These are phyloP conservation scores for Heliconius sara DNA, from an alignment of 2,888 invertebrate species.

Conservation along the genomic window DNA sequence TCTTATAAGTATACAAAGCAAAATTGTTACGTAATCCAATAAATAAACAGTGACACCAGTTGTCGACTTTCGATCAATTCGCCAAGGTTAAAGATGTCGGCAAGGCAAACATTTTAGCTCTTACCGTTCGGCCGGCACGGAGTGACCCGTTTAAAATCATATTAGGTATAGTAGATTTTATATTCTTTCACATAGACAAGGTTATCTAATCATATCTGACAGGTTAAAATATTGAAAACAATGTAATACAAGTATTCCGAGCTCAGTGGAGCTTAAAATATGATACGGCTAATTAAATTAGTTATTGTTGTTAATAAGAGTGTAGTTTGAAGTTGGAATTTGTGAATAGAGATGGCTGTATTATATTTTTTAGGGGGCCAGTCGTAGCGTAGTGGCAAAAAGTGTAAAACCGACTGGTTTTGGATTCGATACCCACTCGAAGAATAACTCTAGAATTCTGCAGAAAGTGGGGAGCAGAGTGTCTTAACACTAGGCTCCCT, in stretches of 20 bases:
- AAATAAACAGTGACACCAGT: conserved; percentile 19
- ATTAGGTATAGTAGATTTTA: conserved; percentile 17
- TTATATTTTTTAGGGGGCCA: background rate
- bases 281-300: conserved; percentile 1
- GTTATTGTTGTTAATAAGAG: background rate
- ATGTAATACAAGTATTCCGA: background rate
- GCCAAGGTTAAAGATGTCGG: conserved; percentile 29
- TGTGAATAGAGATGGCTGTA: no score
- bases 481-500: no score
- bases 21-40: background rate
- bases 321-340: background rate
- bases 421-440: no score
- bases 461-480: no score
- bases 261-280: background rate
- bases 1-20: background rate
- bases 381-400: no score
- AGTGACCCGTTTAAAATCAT: conserved; percentile 30
- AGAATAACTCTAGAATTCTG: no score
- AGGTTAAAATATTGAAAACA: conserved; percentile 1
- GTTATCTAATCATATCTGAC: conserved; percentile 22
- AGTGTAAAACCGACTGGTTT: no score
- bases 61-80: conserved; percentile 25
- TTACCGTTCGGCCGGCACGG: conserved; percentile 29
- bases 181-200: conserved; percentile 28
- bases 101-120: conserved; percentile 29